Evolutionary conservation across 2,888 invertebrate genomes (phyloP).

Genomic region (Megalurothrips usitatus): DNA sequence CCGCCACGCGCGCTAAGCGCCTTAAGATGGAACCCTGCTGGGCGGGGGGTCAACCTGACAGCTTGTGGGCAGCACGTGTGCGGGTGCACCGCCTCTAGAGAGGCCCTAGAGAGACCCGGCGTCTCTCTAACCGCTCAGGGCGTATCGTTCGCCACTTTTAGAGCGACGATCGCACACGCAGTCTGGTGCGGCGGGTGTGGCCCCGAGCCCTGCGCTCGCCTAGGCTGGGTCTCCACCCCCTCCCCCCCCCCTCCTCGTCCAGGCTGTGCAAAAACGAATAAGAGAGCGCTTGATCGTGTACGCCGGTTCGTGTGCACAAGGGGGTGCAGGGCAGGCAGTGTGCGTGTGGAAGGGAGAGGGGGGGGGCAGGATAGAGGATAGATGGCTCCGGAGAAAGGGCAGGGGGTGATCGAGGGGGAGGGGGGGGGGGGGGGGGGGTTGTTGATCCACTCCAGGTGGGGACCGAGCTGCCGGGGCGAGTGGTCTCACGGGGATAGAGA

Average conservation of each 20-base stretch:
- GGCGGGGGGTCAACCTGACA: no score
- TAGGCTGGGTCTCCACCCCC: no score
- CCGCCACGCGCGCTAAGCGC: neutral
- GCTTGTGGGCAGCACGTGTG: no score
- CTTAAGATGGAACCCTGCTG: neutral
- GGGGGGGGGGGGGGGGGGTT: neutral
- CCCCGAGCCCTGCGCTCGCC: no score
- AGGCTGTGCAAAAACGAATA: neutral
- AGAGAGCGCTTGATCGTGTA: constrained; percentile 1
- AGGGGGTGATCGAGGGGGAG: no score
- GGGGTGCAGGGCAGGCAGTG: neutral
- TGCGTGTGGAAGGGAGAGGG: neutral
- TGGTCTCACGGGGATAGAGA: constrained; percentile 20
- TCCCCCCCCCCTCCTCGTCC: no score
- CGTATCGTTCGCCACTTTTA: no score
- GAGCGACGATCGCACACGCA: no score
- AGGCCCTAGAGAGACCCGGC: no score
- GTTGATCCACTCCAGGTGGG: constrained; percentile 17
- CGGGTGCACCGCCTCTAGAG: no score
- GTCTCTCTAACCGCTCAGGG: no score
- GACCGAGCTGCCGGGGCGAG: neutral
- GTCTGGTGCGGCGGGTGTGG: no score
- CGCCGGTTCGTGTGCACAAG: neutral
- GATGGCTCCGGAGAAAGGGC: neutral
- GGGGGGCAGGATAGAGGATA: neutral